A percentile compares a stretch with the other conserved stretches of the same genome.
Evolutionary conservation across 2,888 invertebrate genomes (phyloP).

Genomic region (Marronus borbonicus): DNA sequence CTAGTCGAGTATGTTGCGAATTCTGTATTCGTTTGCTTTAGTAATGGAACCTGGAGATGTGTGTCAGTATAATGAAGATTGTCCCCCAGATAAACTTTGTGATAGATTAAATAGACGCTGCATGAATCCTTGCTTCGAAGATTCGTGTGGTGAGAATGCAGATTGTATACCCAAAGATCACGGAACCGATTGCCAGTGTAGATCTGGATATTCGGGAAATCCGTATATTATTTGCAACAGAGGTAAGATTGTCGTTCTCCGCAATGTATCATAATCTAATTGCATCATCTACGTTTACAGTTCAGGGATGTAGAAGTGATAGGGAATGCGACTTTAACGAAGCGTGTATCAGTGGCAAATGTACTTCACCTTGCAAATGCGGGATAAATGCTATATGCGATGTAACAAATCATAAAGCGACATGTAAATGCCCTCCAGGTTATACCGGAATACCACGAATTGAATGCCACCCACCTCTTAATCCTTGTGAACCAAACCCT

Average conservation of each 20-base stretch:
- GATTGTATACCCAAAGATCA: slow-evolving; percentile 85
- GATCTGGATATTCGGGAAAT: slow-evolving; percentile 83
- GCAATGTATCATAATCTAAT: not conserved
- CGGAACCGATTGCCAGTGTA: slow-evolving; percentile 83
- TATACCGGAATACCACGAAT: slow-evolving; percentile 84
- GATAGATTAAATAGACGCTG: slow-evolving; percentile 89
- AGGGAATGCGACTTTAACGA: slow-evolving; percentile 82
- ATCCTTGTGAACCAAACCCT: slow-evolving; percentile 89
- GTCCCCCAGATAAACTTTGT: slow-evolving; percentile 88
- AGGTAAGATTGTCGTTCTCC: slow-evolving; percentile 68
- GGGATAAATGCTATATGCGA: slow-evolving; percentile 87
- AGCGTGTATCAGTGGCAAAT: slow-evolving; percentile 85
- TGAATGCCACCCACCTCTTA: slow-evolving; percentile 81
- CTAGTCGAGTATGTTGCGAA: too few species aligned
- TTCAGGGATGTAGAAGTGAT: slow-evolving; percentile 81
- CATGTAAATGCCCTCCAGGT: slow-evolving; percentile 87
- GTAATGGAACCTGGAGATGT: slow-evolving; percentile 71
- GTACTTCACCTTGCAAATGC: slow-evolving; percentile 84
- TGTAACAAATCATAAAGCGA: slow-evolving; percentile 83
- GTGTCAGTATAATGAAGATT: slow-evolving; percentile 93
- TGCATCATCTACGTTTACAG: slow-evolving; percentile 62
- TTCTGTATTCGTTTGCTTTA: slow-evolving; percentile 48
- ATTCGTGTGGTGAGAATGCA: slow-evolving; percentile 87
- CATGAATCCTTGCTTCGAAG: slow-evolving; percentile 85
- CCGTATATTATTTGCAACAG: slow-evolving; percentile 81